Evolutionary conservation across 2,888 invertebrate species (phyloP).

Genomic region (Phrixothrix hirtus): DNA sequence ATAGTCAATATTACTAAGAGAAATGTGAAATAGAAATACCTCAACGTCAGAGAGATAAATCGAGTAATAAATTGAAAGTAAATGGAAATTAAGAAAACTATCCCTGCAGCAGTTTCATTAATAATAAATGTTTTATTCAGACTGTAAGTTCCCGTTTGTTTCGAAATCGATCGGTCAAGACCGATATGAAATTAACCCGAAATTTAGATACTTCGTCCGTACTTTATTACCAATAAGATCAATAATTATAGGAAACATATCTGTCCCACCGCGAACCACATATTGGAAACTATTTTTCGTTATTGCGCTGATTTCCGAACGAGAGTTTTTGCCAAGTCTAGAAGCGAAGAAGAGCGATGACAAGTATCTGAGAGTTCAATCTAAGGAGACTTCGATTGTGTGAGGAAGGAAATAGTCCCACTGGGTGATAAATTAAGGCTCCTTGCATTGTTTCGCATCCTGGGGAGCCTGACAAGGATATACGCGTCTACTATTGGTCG

Average conservation of each 20-base stretch:
- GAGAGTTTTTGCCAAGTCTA: slow-evolving; percentile 3
- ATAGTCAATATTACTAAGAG: slow-evolving; percentile 4
- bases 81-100: slow-evolving; percentile 16
- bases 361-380: slow-evolving; percentile 53
- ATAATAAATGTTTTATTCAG: too few relatives aligned
- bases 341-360: slow-evolving; percentile 48
- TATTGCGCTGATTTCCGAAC: slow-evolving; percentile 2
- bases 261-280: too few relatives aligned
- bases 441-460: slow-evolving; percentile 54
- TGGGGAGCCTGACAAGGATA: slow-evolving; percentile 54
- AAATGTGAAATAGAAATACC: slow-evolving; percentile 16
- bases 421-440: slow-evolving; percentile 56
- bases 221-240: too few relatives aligned
- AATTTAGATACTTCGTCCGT: too few relatives aligned
- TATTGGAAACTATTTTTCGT: slow-evolving; percentile 14
- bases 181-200: too few relatives aligned
- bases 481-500: slow-evolving; percentile 48
- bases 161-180: too few relatives aligned
- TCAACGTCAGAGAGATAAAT: slow-evolving; percentile 20
- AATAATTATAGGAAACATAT: too few relatives aligned
- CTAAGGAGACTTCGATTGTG: slow-evolving; percentile 53
- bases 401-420: slow-evolving; percentile 54
- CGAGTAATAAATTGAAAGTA: slow-evolving; percentile 21
- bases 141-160: too few relatives aligned
- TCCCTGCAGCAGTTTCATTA: too few relatives aligned